Evolutionary conservation across 2,797 vertebrate genomes (phyloP), one percentile per base, ranked within the genome.

Genomic region (Coranthus polyacanthus): DNA sequence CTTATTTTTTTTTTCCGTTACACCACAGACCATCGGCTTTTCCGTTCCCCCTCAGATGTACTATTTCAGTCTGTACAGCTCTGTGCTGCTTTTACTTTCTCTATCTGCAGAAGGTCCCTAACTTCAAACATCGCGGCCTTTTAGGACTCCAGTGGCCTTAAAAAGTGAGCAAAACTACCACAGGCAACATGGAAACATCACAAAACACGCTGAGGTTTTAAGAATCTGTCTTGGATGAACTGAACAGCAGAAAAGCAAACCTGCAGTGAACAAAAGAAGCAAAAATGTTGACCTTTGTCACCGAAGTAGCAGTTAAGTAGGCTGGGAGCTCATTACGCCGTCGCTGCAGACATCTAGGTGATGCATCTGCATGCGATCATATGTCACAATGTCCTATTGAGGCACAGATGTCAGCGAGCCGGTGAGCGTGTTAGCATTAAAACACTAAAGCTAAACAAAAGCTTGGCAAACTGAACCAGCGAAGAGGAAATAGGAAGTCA

Each of bases 401-500:
- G 51, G 44, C 57, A 44, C 68, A 82, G 68, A 55, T 18, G 58
- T 75, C 55, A 21, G 51, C 6, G 7, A 70, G 57, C 29, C 34
- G 47, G 52, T 20, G 17, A 37, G 62, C 72, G 47, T 61, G 56
- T 49, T 81, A 54, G 73, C 71, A 36, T 75, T 43, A 77, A 82
- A 81, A 75, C 68, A 49, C 68, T 44, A 22, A 42, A 61, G 65
- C 85, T 77, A 88, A 91, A 92, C 88, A 91, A 84, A 86, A 84
- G 84, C 73, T 54, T 20, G 32, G 58, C 68, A 65, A 52, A 56
- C 21, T 5, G 60, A 85, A 74, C 68, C 75, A 82, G 68, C 66
- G 10, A 76, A 75, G 81, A 88, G 89, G 89, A 91, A 92, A 86
- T 71, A 88, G 92, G 90, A 94, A 93, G 89, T 84, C 59, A 49